These are phyloP conservation scores for Palythoa grandis DNA, from an alignment of 92 coral and sea anemone species.

Conservation along the genomic window DNA sequence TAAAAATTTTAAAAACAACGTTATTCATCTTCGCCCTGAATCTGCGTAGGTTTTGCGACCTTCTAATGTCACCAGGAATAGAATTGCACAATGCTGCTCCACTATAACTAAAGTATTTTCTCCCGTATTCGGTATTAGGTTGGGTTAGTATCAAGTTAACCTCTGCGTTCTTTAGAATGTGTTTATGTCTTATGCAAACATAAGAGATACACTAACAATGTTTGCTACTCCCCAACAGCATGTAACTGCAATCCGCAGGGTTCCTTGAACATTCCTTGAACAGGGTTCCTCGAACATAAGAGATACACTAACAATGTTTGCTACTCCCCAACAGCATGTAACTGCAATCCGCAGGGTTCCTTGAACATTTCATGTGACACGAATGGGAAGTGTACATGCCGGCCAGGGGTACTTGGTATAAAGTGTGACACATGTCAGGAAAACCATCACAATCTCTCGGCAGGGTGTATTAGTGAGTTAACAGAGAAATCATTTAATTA, in stretches of 20 bases:
- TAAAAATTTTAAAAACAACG: too few relatives aligned
- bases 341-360: constrained; percentile 89
- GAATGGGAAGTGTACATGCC: constrained; percentile 82
- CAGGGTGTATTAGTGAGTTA: constrained; percentile 88
- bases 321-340: constrained; percentile 66
- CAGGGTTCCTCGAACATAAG: too few relatives aligned
- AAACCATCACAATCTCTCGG: constrained; percentile 91
- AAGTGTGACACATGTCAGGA: constrained; percentile 92
- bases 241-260: constrained; percentile 90
- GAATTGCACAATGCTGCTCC: too few relatives aligned
- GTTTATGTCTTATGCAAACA: too few relatives aligned
- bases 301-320: not conserved
- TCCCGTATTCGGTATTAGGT: too few relatives aligned
- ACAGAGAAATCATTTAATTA: not conserved
- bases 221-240: constrained; percentile 50
- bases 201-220: not conserved
- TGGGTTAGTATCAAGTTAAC: too few relatives aligned
- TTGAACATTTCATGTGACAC: constrained; percentile 85
- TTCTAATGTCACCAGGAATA: too few relatives aligned
- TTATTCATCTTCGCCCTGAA: too few relatives aligned
- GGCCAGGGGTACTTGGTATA: constrained; percentile 93
- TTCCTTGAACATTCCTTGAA: constrained; percentile 87
- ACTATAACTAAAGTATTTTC: too few relatives aligned
- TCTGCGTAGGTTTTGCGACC: too few relatives aligned
- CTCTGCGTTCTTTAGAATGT: too few relatives aligned